A percentile compares a stretch with the other conserved stretches of the same genome.
These are phyloP conservation scores for Clinocottus analis DNA, from an alignment of 2,113 vertebrate species.

Conservation along the genomic window DNA sequence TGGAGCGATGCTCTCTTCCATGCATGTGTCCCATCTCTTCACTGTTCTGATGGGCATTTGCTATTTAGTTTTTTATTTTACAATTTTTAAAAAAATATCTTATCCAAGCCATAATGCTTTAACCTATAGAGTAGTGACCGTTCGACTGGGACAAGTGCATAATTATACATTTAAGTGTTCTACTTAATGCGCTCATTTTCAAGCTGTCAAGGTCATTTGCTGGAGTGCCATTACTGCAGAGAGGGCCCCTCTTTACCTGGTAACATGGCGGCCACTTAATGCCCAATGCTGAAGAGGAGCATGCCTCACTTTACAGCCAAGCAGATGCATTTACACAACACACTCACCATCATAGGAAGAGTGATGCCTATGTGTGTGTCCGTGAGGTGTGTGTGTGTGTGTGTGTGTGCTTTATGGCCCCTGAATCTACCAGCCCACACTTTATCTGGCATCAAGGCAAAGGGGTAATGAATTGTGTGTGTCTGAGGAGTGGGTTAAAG, in stretches of 20 bases:
- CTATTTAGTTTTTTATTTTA: slow-evolving; percentile 33
- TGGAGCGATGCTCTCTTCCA: too few relatives aligned
- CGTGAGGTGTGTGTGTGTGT: slow-evolving; percentile 20
- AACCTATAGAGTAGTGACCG: slow-evolving; percentile 68
- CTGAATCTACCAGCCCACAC: slow-evolving; percentile 25
- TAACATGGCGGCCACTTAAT: slow-evolving; percentile 59
- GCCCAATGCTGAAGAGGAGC: slow-evolving; percentile 43
- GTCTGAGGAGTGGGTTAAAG: slow-evolving; percentile 71
- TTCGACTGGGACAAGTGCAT: slow-evolving; percentile 75
- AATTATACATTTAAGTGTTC: slow-evolving; percentile 83
- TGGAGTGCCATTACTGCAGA: slow-evolving; percentile 78
- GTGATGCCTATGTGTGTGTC: slow-evolving; percentile 7
- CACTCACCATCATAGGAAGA: neutral
- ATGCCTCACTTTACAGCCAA: slow-evolving; percentile 7
- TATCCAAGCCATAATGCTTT: slow-evolving; percentile 63
- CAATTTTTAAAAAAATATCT: too few relatives aligned
- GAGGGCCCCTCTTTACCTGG: slow-evolving; percentile 68
- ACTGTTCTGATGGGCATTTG: slow-evolving; percentile 71
- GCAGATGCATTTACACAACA: slow-evolving; percentile 25
- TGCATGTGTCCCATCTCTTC: too few relatives aligned
- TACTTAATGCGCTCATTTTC: slow-evolving; percentile 83
- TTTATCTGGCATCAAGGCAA: slow-evolving; percentile 48
- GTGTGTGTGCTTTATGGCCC: slow-evolving; percentile 36
- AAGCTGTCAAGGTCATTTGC: slow-evolving; percentile 79
- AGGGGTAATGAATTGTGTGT: slow-evolving; percentile 60